Conservation (phyloP, 2,797 vertebrate species). For the Macropodus opercularis region DNA sequence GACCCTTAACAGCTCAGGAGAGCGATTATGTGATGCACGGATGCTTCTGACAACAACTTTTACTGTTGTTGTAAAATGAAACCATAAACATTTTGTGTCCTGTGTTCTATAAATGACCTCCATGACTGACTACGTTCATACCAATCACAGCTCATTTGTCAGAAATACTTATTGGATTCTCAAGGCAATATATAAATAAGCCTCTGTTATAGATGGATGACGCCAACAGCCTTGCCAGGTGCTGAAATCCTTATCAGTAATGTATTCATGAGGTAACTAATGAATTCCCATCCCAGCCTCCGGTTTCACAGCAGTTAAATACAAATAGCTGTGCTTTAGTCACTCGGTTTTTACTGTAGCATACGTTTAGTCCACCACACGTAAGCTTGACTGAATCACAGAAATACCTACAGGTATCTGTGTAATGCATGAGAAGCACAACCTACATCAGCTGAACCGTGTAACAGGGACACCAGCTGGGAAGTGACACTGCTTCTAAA, state of each 20-base stretch:
- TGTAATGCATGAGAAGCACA: no score
- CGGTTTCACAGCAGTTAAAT: no score
- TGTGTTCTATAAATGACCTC: conserved; percentile 15
- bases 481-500: neutral
- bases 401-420: no score
- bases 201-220: neutral
- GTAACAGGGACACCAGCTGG: neutral
- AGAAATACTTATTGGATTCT: conserved; percentile 37
- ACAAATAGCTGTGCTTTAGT: no score
- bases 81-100: neutral
- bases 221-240: conserved; percentile 3
- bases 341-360: no score
- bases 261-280: conserved; percentile 45
- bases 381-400: no score
- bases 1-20: no score
- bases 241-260: conserved; percentile 35
- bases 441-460: no score
- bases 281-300: conserved; percentile 16
- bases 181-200: conserved; percentile 11
- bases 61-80: no score
- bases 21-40: no score
- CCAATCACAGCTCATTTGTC: conserved; percentile 9
- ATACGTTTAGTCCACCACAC: no score
- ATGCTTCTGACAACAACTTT: no score
- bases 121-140: conserved; percentile 9